These are phyloP conservation scores for Hippolais icterina DNA, from an alignment of 2,113 vertebrate genomes.

Conservation along the genomic window DNA sequence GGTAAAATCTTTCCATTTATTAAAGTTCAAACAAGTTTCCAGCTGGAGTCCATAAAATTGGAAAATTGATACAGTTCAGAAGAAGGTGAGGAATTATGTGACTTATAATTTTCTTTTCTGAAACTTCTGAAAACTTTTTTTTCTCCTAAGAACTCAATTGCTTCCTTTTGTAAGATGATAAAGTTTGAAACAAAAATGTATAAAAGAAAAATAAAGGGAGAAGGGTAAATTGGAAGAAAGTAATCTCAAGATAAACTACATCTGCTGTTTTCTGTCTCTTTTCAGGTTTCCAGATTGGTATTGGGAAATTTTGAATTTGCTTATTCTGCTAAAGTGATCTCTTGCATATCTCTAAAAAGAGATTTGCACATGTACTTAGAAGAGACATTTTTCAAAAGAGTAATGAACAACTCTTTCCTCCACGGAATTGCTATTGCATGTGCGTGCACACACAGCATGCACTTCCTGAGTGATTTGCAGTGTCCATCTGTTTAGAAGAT, in stretches of 20 bases:
- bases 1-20: conserved; percentile 1
- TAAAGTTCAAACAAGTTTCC: background rate
- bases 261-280: background rate
- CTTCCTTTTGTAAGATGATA: background rate
- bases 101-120: background rate
- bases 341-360: background rate
- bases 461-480: background rate
- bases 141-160: background rate
- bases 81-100: background rate
- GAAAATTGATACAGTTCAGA: background rate
- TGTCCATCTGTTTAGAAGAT: background rate
- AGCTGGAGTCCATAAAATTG: background rate
- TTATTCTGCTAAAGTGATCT: background rate
- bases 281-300: background rate
- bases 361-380: background rate
- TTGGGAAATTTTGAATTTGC: background rate
- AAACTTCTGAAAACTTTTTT: background rate
- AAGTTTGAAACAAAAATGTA: background rate
- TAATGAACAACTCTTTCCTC: background rate
- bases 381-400: background rate
- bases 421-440: background rate
- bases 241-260: background rate
- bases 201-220: background rate
- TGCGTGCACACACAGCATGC: background rate
- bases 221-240: background rate